Percentiles rank a stretch among this genome's conserved stretches.
Evolutionary conservation across 2,113 vertebrate genomes (phyloP).

Genomic region (Mustela nigripes): DNA sequence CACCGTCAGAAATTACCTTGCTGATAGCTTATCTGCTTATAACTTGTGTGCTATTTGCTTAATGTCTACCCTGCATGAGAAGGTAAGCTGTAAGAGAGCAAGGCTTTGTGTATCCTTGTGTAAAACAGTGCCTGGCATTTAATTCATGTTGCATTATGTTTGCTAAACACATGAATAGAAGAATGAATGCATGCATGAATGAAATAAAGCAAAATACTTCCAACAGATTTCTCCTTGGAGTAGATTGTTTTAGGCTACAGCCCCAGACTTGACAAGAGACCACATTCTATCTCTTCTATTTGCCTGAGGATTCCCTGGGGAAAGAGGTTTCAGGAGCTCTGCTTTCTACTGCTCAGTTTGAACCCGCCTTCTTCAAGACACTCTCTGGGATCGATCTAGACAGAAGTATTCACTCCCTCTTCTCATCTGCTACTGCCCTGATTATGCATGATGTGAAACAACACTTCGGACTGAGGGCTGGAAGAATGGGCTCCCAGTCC

Average conservation of each 20-base stretch:
- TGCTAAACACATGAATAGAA: background rate
- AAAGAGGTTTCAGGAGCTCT: background rate
- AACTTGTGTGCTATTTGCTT: background rate
- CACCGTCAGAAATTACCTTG: background rate
- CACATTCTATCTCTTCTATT: background rate
- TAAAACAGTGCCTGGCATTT: background rate
- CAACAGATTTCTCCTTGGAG: background rate
- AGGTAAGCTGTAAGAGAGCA: background rate
- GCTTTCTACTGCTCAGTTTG: background rate
- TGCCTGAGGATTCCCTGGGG: background rate
- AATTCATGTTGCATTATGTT: background rate
- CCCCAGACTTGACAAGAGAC: background rate
- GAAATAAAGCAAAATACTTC: slow-evolving; percentile 3
- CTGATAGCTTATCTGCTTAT: background rate
- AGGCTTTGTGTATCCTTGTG: background rate
- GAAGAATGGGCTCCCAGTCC: background rate
- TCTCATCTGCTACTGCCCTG: background rate
- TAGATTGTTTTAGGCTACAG: background rate
- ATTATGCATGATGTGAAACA: background rate
- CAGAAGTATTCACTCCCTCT: background rate
- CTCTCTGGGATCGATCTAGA: background rate
- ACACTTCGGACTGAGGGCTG: background rate
- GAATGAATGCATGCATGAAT: background rate
- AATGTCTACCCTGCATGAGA: background rate
- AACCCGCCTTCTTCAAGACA: background rate